phyloP scores from a whole-genome alignment of 1,140 invertebrate genomes.

The Galleria mellonella region DNA sequence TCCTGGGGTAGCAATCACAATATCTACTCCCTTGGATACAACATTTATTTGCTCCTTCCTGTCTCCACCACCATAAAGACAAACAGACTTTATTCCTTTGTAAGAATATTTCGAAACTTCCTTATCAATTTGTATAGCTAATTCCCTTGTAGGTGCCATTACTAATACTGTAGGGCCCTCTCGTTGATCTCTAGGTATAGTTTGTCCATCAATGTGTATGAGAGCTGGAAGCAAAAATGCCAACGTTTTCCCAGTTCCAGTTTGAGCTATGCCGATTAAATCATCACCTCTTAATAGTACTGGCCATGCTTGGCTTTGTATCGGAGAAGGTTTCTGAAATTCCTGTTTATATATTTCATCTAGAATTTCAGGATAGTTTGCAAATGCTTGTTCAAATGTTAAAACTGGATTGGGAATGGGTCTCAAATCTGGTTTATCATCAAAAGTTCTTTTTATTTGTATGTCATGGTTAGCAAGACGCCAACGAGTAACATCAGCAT shows the following conservation, averaged over 20 bases:
- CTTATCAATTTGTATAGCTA: slow-evolving; percentile 92
- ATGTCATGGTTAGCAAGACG: slow-evolving; percentile 83
- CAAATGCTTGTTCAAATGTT: slow-evolving; percentile 91
- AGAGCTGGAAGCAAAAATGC: slow-evolving; percentile 94
- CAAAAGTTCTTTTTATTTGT: slow-evolving; percentile 76
- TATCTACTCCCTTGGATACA: slow-evolving; percentile 85
- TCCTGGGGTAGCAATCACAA: slow-evolving; percentile 93
- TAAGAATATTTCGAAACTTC: slow-evolving; percentile 93
- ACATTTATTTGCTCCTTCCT: slow-evolving; percentile 83
- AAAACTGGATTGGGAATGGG: slow-evolving; percentile 88
- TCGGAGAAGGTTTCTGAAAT: slow-evolving; percentile 91
- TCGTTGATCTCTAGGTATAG: slow-evolving; percentile 78
- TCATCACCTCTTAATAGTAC: slow-evolving; percentile 89
- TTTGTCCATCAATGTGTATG: slow-evolving; percentile 90
- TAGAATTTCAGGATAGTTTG: slow-evolving; percentile 87
- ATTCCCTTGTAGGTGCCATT: slow-evolving; percentile 91
- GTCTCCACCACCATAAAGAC: slow-evolving; percentile 90
- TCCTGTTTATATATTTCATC: slow-evolving; percentile 87
- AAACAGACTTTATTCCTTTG: slow-evolving; percentile 87
- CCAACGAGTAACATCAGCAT: slow-evolving; percentile 77
- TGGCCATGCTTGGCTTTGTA: slow-evolving; percentile 94
- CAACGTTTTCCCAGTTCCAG: slow-evolving; percentile 92
- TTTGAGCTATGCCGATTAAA: slow-evolving; percentile 95
- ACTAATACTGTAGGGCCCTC: slow-evolving; percentile 90
- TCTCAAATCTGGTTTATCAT: slow-evolving; percentile 51